Conservation (phyloP, 2,797 vertebrate genomes). For the Gephyroberyx darwinii region DNA sequence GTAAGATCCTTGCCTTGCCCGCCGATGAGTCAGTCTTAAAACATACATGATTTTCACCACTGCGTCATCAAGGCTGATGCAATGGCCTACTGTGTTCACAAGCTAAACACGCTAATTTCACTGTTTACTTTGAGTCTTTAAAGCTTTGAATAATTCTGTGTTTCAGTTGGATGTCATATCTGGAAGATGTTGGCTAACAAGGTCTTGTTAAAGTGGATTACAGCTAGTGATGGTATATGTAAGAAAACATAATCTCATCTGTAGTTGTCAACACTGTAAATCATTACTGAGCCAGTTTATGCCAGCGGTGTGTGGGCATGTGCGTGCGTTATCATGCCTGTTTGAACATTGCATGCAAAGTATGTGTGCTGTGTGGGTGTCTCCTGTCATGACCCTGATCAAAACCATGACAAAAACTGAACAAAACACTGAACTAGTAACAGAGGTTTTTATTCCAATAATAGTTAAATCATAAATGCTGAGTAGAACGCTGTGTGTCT, state of each 20-base stretch:
- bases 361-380: slow-evolving; percentile 12
- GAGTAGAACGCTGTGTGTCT: no score
- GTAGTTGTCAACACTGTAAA: slow-evolving; percentile 44
- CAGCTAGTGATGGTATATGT: slow-evolving; percentile 47
- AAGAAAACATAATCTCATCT: slow-evolving; percentile 65
- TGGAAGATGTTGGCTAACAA: slow-evolving; percentile 50
- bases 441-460: no score
- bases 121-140: slow-evolving; percentile 6
- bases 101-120: slow-evolving; percentile 30
- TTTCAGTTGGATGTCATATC: slow-evolving; percentile 21
- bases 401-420: no score
- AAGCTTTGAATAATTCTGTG: slow-evolving; percentile 27
- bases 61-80: slow-evolving; percentile 4
- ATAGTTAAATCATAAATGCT: no score
- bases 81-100: not conserved
- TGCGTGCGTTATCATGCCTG: not conserved
- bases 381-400: no score
- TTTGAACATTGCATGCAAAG: not conserved
- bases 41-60: not conserved
- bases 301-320: slow-evolving; percentile 1
- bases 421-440: no score
- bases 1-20: slow-evolving; percentile 2
- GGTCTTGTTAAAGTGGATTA: slow-evolving; percentile 66
- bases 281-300: slow-evolving; percentile 38
- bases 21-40: slow-evolving; percentile 1